Base-by-base conservation (phyloP, 2,797 vertebrate genomes). In the Pempheris klunzingeri region DNA sequence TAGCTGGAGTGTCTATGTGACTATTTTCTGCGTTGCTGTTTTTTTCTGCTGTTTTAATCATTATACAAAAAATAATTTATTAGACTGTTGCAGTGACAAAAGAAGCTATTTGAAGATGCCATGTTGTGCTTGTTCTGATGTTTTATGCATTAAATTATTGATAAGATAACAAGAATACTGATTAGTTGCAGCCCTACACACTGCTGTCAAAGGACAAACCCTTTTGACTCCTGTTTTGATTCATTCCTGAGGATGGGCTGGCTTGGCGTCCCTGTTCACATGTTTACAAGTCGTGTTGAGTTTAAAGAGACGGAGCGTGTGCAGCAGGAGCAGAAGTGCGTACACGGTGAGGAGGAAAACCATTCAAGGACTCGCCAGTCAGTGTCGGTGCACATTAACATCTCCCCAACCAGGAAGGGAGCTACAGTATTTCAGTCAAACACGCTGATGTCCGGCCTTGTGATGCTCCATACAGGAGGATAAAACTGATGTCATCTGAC, bases 401-500 rank as follows among this genome's bases (percentile, higher is more conserved):
- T 71, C 2, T 63, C 41, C 57, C 41, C 26, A 32, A 3, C 17
- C 15, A 39, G 30, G 50, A 71, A 38, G 22, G 36, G 8, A 74
- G 72, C 43, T 38, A 53, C 41, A 14, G 49, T 34, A 8, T 58
- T 52, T 71, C 26, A 77, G 13, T 82, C 67, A 71, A 68, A 78
- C 68, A 71, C 62, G 39, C 50, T 38, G 60, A 60, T 26, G 26
- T 73, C 14, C 43, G 26, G 59, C 80, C 63, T 73, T 71, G 54
- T 71, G 28, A 46, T 18, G 32, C 32, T 72, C 58, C 22, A 44
- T 63, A 36, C 22, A 22, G 41, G 50, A 41, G 44, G 80, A 77
- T 57, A 34, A 72, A 62, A 70, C 44, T 54, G 49, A 75, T 41
- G 69, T 77, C 50, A 61, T 55, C 61, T 65, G 73, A 86, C 74